phyloP scores from a whole-genome alignment of 92 coral and sea anemone species.

The Diadumene lineata region DNA sequence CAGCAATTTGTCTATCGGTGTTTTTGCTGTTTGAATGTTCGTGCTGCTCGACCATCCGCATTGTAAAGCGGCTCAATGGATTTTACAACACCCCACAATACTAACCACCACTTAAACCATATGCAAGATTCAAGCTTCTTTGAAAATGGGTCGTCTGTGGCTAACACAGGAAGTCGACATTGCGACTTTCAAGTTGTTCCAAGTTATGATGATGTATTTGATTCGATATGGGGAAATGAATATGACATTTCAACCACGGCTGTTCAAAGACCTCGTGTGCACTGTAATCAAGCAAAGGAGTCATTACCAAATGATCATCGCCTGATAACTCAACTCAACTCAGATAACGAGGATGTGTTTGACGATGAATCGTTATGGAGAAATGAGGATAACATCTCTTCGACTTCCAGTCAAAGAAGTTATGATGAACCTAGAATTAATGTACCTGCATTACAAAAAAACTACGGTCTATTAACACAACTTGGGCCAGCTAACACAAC shows the following conservation, averaged over 20 bases:
- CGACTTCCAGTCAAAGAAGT: not conserved
- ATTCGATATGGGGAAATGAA: not conserved
- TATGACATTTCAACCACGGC: not conserved
- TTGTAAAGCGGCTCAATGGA: not conserved
- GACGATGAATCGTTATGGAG: no score
- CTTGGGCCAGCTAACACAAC: no score
- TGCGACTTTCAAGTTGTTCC: slow-evolving; percentile 26
- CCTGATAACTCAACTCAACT: not conserved
- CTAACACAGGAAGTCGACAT: not conserved
- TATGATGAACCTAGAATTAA: no score
- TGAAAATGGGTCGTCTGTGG: not conserved
- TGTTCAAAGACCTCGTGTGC: not conserved
- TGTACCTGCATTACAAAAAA: no score
- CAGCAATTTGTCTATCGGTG: slow-evolving; percentile 10
- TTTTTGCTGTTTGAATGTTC: not conserved
- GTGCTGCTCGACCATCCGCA: not conserved
- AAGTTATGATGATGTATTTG: slow-evolving; percentile 2
- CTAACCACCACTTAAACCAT: not conserved
- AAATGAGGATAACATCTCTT: not conserved
- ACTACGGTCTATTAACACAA: no score
- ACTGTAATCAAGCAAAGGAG: not conserved
- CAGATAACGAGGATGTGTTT: no score
- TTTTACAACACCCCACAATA: not conserved
- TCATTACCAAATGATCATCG: not conserved
- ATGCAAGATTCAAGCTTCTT: slow-evolving; percentile 1